Base-by-base conservation (phyloP, 2,888 invertebrate genomes). In the Gastracanthus pulcherrimus region DNA sequence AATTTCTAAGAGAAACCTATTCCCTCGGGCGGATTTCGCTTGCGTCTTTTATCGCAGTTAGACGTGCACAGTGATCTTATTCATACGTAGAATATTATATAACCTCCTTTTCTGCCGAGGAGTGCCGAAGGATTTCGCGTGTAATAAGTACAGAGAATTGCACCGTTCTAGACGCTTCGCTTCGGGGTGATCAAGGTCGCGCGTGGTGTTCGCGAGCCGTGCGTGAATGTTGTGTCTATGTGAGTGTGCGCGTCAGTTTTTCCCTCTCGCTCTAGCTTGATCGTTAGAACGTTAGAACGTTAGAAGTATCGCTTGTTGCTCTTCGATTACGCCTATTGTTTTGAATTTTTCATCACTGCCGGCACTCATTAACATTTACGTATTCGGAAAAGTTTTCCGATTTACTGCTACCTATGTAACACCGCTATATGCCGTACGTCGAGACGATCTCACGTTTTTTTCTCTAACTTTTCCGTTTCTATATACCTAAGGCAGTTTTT, bases 261-360 rank as follows among this genome's bases (percentile, higher is more conserved):
- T 38, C 31, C 9, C 41, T 74, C 45, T n/a, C 29, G 62, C 55
- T 11, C 29, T 31, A 31, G 36, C 62, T 31, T 34, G 62, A 62
- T 34, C 36, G 62, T n/a, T n/a, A n/a, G n/a, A 60, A 60, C 31
- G 58, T 58, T 13, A 45, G n/a, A 2, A 45, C 45, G n/a, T n/a
- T n/a, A n/a, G n/a, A n/a, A n/a, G n/a, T n/a, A n/a, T n/a, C n/a
- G 7, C n/a, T n/a, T 51, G 19, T 23, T 51, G 45, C 51, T 4
- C n/a, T n/a, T 19, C 7, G 6, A 31, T 34, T 62, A 16, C 60
- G 34, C 13, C 11, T 48, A 45, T 66, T 58, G 55, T 76, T 76
- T 67, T 67, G 67, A 38, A 76, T 76, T 41, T 76, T 76, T 55
- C 38, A 67, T 76, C 26, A 67, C n/a, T 60, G 31, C 3, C 13